Conservation (phyloP, 2,888 invertebrate species). For the Pollenia amentaria region DNA sequence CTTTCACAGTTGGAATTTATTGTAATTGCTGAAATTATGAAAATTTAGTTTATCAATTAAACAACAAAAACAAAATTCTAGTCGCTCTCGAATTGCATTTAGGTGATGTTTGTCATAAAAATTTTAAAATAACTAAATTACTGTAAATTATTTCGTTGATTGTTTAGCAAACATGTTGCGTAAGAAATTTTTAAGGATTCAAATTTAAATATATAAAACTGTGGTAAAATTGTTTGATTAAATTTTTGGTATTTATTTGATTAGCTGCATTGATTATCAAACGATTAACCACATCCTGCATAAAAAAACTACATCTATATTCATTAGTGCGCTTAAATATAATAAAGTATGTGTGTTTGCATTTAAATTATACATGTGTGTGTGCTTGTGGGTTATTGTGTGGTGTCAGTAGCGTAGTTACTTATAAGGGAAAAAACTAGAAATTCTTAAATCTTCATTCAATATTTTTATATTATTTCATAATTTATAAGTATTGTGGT, state of each 20-base stretch:
- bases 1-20: constrained; percentile 79
- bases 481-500: no score
- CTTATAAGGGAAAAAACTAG: no score
- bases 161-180: constrained; percentile 46
- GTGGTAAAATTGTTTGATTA: background rate
- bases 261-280: constrained; percentile 77
- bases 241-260: constrained; percentile 74
- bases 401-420: no score
- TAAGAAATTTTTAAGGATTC: no score
- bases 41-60: constrained; percentile 50
- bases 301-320: constrained; percentile 83
- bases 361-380: no score
- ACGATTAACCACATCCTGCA: constrained; percentile 80
- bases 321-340: constrained; percentile 76
- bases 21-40: constrained; percentile 78
- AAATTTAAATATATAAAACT: no score
- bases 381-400: no score
- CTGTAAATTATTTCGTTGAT: constrained; percentile 1
- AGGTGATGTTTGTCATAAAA: constrained; percentile 10
- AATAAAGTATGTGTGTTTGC: no score
- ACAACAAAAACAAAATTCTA: constrained; percentile 43
- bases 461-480: no score
- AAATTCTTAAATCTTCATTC: no score
- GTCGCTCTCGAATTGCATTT: constrained; percentile 19
- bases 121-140: background rate